Evolutionary conservation across 2,797 vertebrate genomes (phyloP).

Genomic region (Spatula versicolor): DNA sequence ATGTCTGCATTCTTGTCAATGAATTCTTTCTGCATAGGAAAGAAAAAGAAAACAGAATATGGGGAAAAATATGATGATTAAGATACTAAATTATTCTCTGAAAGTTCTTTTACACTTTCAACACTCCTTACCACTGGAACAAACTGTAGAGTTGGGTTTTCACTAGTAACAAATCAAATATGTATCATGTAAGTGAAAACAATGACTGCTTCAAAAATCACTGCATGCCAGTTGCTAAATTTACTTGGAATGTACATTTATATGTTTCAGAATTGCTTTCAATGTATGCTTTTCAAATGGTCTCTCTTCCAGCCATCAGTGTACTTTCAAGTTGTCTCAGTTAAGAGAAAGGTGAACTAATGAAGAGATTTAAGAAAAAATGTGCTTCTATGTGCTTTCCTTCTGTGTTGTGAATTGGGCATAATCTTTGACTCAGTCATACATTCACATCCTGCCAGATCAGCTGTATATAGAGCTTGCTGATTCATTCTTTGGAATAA

Average conservation of each 20-base stretch:
- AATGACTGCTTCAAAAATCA: background rate
- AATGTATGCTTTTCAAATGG: background rate
- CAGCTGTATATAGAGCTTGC: background rate
- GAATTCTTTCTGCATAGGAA: background rate
- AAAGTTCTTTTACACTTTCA: background rate
- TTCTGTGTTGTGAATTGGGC: background rate
- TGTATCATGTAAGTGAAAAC: background rate
- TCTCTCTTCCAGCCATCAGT: background rate
- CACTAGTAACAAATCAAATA: background rate
- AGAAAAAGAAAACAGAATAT: background rate
- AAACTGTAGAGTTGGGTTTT: background rate
- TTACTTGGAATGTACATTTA: background rate
- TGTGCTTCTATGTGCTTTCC: background rate
- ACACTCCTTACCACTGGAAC: background rate
- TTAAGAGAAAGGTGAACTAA: background rate
- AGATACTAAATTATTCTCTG: background rate
- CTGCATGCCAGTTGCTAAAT: background rate
- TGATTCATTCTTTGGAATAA: background rate
- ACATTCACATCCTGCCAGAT: background rate
- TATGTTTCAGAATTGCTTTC: background rate
- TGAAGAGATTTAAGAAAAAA: constrained; percentile 17
- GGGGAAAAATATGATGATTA: background rate
- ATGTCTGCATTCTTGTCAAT: background rate
- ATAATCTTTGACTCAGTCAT: background rate
- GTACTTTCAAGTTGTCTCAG: background rate